A percentile compares a stretch with the other conserved stretches of the same genome.
These are phyloP conservation scores for Morelia viridis DNA, from an alignment of 2,797 vertebrate species.

Conservation along the genomic window DNA sequence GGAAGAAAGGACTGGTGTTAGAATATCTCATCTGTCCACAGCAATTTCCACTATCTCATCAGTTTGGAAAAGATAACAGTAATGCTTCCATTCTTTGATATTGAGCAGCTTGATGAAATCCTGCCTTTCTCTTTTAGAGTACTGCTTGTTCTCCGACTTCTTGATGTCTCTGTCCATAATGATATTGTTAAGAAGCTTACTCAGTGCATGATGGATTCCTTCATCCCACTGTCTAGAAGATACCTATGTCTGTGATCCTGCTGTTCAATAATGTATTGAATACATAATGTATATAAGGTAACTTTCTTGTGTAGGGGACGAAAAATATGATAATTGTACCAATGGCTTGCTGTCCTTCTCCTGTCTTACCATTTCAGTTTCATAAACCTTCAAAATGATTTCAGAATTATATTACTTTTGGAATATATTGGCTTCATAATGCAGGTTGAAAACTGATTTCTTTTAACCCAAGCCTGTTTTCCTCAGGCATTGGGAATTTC, in stretches of 20 bases:
- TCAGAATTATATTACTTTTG: neutral
- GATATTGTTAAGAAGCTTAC: constrained; percentile 10
- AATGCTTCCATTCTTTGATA: constrained; percentile 11
- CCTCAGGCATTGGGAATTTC: neutral
- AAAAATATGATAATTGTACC: neutral
- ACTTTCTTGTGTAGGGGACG: neutral
- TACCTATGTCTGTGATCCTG: neutral
- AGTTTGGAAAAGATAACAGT: constrained; percentile 5
- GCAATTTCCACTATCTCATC: neutral
- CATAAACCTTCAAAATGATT: neutral
- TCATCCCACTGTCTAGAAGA: neutral
- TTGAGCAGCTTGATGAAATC: neutral
- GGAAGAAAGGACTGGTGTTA: constrained; percentile 27
- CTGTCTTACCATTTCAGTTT: neutral
- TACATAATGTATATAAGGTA: neutral
- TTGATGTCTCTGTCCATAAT: neutral
- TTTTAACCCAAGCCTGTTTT: neutral
- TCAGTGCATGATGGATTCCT: neutral
- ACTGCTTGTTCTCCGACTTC: neutral
- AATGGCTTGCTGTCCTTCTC: neutral
- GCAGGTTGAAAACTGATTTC: neutral
- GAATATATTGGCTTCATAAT: neutral
- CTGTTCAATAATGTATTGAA: neutral
- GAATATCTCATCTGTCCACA: neutral
- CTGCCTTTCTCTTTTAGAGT: neutral